phyloP scores from a whole-genome alignment of 2,888 invertebrate genomes.

The Cephus rjabovi region DNA sequence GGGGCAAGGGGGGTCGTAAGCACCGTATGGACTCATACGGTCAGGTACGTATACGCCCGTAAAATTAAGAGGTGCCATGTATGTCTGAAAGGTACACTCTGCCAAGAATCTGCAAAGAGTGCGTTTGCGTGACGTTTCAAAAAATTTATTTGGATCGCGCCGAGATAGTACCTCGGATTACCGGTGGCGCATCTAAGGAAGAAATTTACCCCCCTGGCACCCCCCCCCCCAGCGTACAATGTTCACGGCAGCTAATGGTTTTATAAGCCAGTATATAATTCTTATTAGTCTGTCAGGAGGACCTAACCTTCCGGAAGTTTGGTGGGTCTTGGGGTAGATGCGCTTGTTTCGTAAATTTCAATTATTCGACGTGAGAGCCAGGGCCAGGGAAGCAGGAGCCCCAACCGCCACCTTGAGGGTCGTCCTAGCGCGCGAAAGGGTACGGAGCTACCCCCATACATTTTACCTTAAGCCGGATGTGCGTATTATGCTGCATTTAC shows the following conservation, averaged over 20 bases:
- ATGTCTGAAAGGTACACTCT: neutral
- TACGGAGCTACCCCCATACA: neutral
- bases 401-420: neutral
- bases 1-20: too few relatives aligned
- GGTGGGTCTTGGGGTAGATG: constrained; percentile 10
- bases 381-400: neutral
- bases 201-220: constrained; percentile 10
- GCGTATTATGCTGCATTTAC: neutral
- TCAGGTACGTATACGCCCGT: too few relatives aligned
- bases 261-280: constrained; percentile 36
- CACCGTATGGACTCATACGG: too few relatives aligned
- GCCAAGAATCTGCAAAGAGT: constrained; percentile 28
- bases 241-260: constrained; percentile 23
- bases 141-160: constrained; percentile 35
- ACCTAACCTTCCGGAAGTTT: neutral
- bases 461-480: neutral
- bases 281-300: constrained; percentile 22
- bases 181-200: constrained; percentile 19
- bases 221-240: constrained; percentile 15
- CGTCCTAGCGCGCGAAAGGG: neutral
- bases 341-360: constrained; percentile 37
- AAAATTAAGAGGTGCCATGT: too few relatives aligned
- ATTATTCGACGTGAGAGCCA: constrained; percentile 27
- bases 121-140: constrained; percentile 14
- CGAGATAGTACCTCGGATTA: constrained; percentile 27